These are phyloP conservation scores for Lemur catta DNA, from an alignment of 2,797 vertebrate species.

Conservation along the genomic window DNA sequence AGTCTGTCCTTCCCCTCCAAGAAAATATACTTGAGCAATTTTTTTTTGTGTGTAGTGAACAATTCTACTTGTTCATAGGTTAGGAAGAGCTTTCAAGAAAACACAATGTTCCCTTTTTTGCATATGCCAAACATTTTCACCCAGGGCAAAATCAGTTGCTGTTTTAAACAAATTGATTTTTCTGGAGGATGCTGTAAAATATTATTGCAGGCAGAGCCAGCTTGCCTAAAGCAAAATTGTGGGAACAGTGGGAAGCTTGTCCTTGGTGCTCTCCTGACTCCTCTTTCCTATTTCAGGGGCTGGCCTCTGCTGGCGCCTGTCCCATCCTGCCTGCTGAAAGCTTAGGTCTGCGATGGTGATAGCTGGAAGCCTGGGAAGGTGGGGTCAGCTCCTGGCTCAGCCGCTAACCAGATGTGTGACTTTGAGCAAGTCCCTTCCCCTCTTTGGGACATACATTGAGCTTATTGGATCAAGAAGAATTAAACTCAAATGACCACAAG, in stretches of 20 bases:
- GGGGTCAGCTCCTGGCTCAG: neutral
- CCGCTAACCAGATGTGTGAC: neutral
- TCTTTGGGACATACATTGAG: neutral
- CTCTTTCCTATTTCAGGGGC: neutral
- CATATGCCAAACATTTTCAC: slow-evolving; percentile 69
- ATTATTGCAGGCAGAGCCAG: slow-evolving; percentile 52
- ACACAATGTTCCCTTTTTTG: slow-evolving; percentile 21
- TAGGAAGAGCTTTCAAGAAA: slow-evolving; percentile 39
- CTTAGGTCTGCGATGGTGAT: neutral
- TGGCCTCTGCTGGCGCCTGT: neutral
- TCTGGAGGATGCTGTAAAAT: slow-evolving; percentile 64
- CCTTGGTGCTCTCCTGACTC: neutral
- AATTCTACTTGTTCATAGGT: slow-evolving; percentile 23
- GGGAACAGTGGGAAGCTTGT: neutral
- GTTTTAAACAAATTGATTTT: slow-evolving; percentile 77
- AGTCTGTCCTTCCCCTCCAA: neutral
- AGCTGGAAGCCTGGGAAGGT: neutral
- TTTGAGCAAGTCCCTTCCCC: neutral
- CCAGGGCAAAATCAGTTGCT: slow-evolving; percentile 62
- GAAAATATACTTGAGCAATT: neutral
- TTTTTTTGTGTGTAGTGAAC: neutral
- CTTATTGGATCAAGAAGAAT: neutral
- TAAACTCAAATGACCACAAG: neutral
- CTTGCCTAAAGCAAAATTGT: slow-evolving; percentile 42
- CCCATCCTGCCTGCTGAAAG: neutral